These are phyloP conservation scores for Barbus barbus DNA, from an alignment of 2,113 vertebrate genomes.

Conservation along the genomic window DNA sequence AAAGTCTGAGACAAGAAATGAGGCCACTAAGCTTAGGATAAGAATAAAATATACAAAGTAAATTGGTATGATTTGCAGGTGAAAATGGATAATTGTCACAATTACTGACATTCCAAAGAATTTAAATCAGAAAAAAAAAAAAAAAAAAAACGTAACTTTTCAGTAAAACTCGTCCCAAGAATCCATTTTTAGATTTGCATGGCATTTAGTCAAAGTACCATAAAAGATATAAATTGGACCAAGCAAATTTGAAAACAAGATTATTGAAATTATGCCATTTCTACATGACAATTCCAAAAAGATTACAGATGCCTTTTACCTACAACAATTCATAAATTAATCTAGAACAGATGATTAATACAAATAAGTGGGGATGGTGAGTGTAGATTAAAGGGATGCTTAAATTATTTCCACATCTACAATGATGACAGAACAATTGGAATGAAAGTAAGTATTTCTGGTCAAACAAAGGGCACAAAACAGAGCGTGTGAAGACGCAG, in stretches of 20 bases:
- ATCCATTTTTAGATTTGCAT: not conserved
- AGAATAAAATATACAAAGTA: slow-evolving; percentile 1
- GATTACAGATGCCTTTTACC: not conserved
- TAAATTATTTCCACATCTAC: slow-evolving; percentile 26
- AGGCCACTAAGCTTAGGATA: not conserved
- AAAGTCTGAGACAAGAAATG: not conserved
- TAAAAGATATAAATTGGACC: not conserved
- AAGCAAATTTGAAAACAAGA: not conserved
- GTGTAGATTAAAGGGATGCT: slow-evolving; percentile 11
- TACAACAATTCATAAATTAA: not conserved
- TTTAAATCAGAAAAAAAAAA: not conserved
- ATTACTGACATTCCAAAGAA: not conserved
- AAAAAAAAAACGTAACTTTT: not conserved
- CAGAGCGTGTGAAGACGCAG: not conserved
- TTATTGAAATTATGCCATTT: not conserved
- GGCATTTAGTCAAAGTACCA: no score
- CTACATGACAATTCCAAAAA: not conserved
- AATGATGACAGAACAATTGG: slow-evolving; percentile 14
- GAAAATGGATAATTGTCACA: not conserved
- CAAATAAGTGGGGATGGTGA: not conserved
- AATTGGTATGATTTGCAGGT: not conserved
- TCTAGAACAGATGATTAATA: slow-evolving; percentile 3
- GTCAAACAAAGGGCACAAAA: slow-evolving; percentile 17
- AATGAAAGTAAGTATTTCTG: slow-evolving; percentile 8
- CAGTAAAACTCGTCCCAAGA: not conserved